Evolutionary conservation across 2,888 invertebrate genomes (phyloP).

Genomic region (Catocala fraxini): DNA sequence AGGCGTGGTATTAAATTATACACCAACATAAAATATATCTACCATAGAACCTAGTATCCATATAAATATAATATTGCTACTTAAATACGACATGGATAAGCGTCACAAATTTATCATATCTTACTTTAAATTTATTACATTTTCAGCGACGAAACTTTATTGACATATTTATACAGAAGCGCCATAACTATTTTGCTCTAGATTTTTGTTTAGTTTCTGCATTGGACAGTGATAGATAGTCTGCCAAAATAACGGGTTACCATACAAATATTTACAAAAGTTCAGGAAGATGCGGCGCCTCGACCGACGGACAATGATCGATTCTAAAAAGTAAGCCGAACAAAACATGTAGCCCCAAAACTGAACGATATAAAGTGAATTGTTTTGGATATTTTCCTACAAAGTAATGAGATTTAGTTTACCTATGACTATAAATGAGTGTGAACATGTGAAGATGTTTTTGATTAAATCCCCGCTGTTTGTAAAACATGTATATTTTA

Average conservation of each 20-base stretch:
- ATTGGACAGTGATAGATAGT: conserved; percentile 72
- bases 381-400: background rate
- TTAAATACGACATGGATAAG: no score
- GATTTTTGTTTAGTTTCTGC: conserved; percentile 63
- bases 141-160: conserved; percentile 41
- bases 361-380: background rate
- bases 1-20: no score
- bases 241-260: conserved; percentile 66
- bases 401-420: background rate
- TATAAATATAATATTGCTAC: no score
- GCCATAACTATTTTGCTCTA: conserved; percentile 54
- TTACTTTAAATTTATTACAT: conserved; percentile 26
- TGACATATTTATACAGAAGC: conserved; percentile 54
- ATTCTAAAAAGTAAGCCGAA: conserved; percentile 44
- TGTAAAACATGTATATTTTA: no score
- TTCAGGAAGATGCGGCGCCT: conserved; percentile 47
- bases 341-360: conserved; percentile 6
- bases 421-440: conserved; percentile 1
- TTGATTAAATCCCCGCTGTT: no score
- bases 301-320: conserved; percentile 55
- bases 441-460: no score
- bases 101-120: background rate
- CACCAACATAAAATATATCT: no score
- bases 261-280: conserved; percentile 69
- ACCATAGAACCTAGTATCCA: no score